A percentile compares a stretch with the other conserved stretches of the same genome.
phyloP scores from a whole-genome alignment of 2,888 invertebrate genomes.

The Copidosoma aretas region DNA sequence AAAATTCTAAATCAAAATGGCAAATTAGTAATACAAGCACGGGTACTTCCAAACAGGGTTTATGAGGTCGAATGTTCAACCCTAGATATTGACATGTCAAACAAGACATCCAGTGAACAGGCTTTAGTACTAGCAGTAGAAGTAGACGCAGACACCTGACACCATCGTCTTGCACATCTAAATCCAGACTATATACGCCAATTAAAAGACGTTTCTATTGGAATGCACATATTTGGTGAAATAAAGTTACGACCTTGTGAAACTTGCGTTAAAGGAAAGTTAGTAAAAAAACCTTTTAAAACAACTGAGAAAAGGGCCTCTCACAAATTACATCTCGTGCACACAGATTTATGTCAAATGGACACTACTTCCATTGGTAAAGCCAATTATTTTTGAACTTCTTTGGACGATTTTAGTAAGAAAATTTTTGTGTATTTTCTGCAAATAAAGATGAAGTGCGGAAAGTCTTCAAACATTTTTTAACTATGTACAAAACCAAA shows the following conservation, averaged over 20 bases:
- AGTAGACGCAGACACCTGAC: not conserved
- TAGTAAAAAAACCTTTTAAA: too few relatives aligned
- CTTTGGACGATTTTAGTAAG: not conserved
- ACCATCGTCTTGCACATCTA: not conserved
- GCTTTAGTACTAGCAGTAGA: not conserved
- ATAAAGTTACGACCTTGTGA: too few relatives aligned
- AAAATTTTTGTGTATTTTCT: not conserved
- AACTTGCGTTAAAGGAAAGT: too few relatives aligned
- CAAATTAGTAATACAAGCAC: not conserved
- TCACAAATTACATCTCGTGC: not conserved
- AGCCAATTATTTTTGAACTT: not conserved
- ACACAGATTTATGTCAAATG: not conserved
- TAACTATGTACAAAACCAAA: slow-evolving; percentile 17
- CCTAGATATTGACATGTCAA: not conserved
- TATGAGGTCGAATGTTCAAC: not conserved
- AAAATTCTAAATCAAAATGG: not conserved
- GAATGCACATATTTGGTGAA: too few relatives aligned
- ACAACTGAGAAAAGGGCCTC: too few relatives aligned
- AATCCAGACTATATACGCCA: not conserved
- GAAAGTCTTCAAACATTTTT: not conserved
- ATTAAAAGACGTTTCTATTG: too few relatives aligned
- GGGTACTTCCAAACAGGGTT: not conserved
- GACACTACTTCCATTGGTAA: not conserved
- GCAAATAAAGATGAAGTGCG: not conserved
- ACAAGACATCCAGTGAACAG: not conserved